phyloP scores from a whole-genome alignment of 92 coral and sea anemone genomes.

The Phenganax subtilis region DNA sequence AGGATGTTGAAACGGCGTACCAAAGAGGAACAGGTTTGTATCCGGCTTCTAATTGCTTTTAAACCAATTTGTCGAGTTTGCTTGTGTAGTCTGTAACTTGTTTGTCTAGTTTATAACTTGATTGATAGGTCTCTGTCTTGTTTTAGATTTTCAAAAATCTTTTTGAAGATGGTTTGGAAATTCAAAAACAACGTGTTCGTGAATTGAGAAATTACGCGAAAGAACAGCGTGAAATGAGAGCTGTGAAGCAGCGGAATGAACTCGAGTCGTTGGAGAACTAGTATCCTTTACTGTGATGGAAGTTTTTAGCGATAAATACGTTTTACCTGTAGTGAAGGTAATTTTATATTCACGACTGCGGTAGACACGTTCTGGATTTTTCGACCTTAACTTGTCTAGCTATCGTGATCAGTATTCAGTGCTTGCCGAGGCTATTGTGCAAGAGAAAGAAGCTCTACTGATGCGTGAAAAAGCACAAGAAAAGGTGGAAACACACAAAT shows the following conservation, averaged over 20 bases:
- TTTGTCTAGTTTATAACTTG: too few species aligned
- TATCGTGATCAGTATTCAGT: constrained; percentile 95
- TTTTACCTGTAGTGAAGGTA: too few species aligned
- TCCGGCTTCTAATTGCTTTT: background rate
- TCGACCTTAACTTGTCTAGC: constrained; percentile 48
- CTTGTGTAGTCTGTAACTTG: too few species aligned
- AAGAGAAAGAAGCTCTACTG: constrained; percentile 74
- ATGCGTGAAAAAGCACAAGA: constrained; percentile 90
- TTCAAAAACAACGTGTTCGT: constrained; percentile 86
- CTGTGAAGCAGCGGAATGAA: constrained; percentile 76
- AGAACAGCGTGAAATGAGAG: constrained; percentile 77
- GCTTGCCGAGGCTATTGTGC: constrained; percentile 78
- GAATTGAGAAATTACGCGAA: constrained; percentile 83
- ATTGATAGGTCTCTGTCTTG: background rate
- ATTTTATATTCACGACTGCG: too few species aligned
- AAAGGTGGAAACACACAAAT: constrained; percentile 52
- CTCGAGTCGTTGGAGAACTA: constrained; percentile 89
- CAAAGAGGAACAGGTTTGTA: constrained; percentile 83
- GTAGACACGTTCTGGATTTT: too few species aligned
- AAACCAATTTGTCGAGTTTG: background rate
- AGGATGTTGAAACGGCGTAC: constrained; percentile 93
- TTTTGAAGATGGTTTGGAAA: constrained; percentile 87
- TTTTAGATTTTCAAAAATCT: constrained; percentile 77
- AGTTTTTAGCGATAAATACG: too few species aligned
- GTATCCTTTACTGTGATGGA: constrained; percentile 61